Conservation (phyloP, 2,113 vertebrate species). For the Alexandromys fortis region DNA sequence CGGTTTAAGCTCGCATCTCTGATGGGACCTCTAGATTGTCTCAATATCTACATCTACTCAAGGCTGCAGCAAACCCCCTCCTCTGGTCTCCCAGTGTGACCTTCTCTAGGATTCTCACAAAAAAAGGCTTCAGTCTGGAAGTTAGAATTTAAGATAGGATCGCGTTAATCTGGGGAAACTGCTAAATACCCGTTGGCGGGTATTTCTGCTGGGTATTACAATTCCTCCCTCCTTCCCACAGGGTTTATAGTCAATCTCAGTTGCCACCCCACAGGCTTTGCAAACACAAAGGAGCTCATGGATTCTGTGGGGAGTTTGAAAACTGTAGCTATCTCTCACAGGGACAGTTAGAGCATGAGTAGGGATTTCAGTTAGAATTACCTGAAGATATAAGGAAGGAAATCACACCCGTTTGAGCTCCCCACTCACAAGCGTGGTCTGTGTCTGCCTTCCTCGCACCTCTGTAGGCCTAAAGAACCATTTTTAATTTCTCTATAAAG, state of each 20-base stretch:
- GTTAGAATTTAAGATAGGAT: background rate
- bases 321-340: background rate
- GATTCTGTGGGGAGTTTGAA: slow-evolving; percentile 1
- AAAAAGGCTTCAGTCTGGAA: background rate
- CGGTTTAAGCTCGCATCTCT: background rate
- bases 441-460: background rate
- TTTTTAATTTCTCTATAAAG: slow-evolving; percentile 29
- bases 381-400: background rate
- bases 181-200: background rate
- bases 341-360: background rate
- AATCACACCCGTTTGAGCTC: background rate
- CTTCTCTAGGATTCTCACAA: background rate
- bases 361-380: background rate
- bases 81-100: background rate
- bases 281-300: background rate
- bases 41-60: background rate
- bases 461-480: background rate
- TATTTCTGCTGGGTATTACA: background rate
- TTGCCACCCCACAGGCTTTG: background rate
- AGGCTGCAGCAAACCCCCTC: background rate
- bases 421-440: background rate
- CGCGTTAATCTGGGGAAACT: background rate
- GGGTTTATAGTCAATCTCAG: background rate
- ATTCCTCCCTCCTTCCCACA: background rate
- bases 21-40: background rate